Evolutionary conservation across 1,140 invertebrate species (phyloP).

Genomic region (Lordiphosa collinella): DNA sequence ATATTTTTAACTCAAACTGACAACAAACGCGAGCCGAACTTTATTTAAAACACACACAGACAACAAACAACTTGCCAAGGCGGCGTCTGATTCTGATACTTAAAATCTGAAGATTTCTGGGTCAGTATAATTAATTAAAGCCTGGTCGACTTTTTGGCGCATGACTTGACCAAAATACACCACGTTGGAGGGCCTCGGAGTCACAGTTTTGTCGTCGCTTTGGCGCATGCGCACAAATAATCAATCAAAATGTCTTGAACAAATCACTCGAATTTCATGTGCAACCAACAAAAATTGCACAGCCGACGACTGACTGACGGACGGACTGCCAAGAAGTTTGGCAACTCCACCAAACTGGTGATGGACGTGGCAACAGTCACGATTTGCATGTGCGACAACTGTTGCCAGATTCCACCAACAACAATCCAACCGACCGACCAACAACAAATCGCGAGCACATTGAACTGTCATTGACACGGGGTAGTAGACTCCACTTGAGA

Average conservation of each 20-base stretch:
- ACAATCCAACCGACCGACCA: conserved; percentile 9
- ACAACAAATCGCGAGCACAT: conserved; percentile 61
- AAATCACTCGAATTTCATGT: conserved; percentile 68
- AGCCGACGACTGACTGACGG: conserved; percentile 36
- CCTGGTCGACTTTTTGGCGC: conserved; percentile 45
- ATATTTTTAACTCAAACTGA: conserved; percentile 61
- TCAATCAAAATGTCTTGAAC: conserved; percentile 79
- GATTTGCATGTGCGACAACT: conserved; percentile 78
- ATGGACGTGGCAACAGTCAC: conserved; percentile 72
- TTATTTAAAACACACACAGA: conserved; percentile 16
- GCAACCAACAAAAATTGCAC: conserved; percentile 56
- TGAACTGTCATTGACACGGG: conserved; percentile 78
- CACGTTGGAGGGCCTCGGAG: neutral
- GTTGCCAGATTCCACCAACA: conserved; percentile 44
- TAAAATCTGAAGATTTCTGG: conserved; percentile 48
- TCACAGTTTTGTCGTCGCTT: conserved; percentile 52
- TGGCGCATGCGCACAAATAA: conserved; percentile 63
- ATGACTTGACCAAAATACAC: conserved; percentile 54
- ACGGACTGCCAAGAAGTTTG: conserved; percentile 55
- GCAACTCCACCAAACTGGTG: conserved; percentile 52
- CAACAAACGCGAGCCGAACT: conserved; percentile 67
- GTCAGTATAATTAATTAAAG: conserved; percentile 73
- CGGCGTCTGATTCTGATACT: conserved; percentile 34
- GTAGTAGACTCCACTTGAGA: conserved; percentile 22
- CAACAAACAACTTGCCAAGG: conserved; percentile 1